Evolutionary conservation across 2,113 vertebrate species (phyloP).

Genomic region (Psittacula cyanocephala): DNA sequence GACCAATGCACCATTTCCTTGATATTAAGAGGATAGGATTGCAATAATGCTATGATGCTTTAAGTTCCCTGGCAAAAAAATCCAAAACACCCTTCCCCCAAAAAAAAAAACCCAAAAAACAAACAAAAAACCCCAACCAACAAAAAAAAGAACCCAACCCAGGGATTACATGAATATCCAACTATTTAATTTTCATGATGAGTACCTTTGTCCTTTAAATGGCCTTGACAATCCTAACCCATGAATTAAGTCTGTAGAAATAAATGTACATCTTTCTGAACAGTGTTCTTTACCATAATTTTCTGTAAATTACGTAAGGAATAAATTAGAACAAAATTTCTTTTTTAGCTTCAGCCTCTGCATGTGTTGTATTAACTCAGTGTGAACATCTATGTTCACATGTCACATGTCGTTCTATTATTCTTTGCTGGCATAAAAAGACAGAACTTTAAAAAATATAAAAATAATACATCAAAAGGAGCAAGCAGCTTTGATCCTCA

Average conservation of each 20-base stretch:
- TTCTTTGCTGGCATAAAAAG: slow-evolving; percentile 56
- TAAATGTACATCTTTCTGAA: neutral
- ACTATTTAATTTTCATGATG: neutral
- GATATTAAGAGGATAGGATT: neutral
- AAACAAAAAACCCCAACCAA: neutral
- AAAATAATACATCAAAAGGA: slow-evolving; percentile 75
- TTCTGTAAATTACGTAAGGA: neutral
- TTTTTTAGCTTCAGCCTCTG: neutral
- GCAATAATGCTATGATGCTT: neutral
- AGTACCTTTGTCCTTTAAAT: neutral
- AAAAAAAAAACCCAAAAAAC: no score
- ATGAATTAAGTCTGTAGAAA: neutral
- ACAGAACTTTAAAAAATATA: slow-evolving; percentile 46
- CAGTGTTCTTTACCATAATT: neutral
- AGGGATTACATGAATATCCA: neutral
- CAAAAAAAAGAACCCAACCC: neutral
- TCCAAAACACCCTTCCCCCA: neutral
- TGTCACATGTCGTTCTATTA: slow-evolving; percentile 62
- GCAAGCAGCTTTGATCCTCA: slow-evolving; percentile 67
- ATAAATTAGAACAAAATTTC: neutral
- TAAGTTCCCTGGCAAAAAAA: neutral
- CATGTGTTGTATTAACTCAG: neutral
- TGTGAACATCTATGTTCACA: slow-evolving; percentile 25
- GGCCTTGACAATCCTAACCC: neutral
- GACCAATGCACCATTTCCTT: neutral